Evolutionary conservation across 2,113 vertebrate genomes (phyloP).

Genomic region (Hemiscyllium ocellatum): DNA sequence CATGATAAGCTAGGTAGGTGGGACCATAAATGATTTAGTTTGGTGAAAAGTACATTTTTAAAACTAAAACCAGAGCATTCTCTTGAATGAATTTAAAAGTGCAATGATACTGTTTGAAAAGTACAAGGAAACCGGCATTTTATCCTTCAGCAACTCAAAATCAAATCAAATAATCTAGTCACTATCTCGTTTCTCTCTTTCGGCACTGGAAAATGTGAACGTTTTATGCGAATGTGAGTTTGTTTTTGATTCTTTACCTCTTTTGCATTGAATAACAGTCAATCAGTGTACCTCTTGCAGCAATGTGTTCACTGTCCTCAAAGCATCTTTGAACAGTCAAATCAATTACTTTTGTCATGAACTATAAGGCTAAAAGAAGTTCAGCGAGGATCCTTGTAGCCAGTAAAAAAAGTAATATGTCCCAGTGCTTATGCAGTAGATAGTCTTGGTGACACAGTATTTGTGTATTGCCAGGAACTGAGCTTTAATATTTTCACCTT

Average conservation of each 20-base stretch:
- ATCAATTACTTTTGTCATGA: background rate
- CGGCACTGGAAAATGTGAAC: background rate
- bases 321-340: background rate
- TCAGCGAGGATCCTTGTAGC: background rate
- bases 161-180: background rate
- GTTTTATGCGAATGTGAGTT: background rate
- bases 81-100: background rate
- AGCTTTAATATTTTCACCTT: background rate
- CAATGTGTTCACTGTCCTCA: background rate
- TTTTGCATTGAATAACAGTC: background rate
- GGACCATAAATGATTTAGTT: background rate
- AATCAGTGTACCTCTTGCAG: background rate
- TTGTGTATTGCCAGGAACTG: background rate
- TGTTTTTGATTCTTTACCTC: background rate
- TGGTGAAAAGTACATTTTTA: background rate
- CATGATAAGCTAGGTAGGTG: background rate
- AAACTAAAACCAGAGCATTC: no score
- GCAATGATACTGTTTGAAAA: background rate
- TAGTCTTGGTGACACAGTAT: background rate
- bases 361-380: background rate
- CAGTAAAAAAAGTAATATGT: background rate
- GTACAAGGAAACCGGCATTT: background rate
- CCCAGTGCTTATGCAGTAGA: background rate
- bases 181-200: background rate
- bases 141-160: background rate